Evolutionary conservation across 2,113 vertebrate species (phyloP).

Genomic region (Pterocles gutturalis): DNA sequence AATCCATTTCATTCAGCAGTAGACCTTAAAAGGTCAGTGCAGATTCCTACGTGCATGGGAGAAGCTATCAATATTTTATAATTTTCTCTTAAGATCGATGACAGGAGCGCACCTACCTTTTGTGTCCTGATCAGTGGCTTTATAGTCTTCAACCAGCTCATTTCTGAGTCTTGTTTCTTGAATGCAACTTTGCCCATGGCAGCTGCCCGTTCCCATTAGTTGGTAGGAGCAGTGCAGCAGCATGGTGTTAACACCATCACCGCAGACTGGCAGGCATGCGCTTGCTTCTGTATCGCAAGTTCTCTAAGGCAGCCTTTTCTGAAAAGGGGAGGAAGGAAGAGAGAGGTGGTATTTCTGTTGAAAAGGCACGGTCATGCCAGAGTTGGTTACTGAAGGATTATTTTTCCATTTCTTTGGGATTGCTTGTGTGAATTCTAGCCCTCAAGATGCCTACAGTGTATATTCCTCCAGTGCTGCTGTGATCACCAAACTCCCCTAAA

Average conservation of each 20-base stretch:
- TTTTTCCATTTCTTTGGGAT: background rate
- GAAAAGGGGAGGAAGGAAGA: background rate
- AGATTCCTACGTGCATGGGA: background rate
- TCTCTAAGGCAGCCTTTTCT: background rate
- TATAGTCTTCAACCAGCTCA: background rate
- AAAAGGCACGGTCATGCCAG: background rate
- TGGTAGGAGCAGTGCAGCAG: background rate
- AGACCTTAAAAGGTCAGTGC: background rate
- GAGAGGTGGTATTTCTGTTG: background rate
- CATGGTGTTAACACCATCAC: accelerated
- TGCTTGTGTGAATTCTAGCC: background rate
- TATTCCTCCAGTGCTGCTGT: background rate
- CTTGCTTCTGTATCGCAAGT: background rate
- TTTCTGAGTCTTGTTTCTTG: background rate
- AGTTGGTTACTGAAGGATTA: background rate
- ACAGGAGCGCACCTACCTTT: background rate
- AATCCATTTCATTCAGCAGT: conserved; percentile 50
- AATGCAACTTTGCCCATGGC: background rate
- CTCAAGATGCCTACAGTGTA: background rate
- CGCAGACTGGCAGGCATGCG: background rate
- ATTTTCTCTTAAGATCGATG: background rate
- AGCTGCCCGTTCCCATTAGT: background rate
- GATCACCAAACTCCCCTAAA: background rate
- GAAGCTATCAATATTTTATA: background rate
- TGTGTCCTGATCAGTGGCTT: background rate